These are phyloP conservation scores for Poliocrania exsul DNA, from an alignment of 2,797 vertebrate species.

Conservation along the genomic window DNA sequence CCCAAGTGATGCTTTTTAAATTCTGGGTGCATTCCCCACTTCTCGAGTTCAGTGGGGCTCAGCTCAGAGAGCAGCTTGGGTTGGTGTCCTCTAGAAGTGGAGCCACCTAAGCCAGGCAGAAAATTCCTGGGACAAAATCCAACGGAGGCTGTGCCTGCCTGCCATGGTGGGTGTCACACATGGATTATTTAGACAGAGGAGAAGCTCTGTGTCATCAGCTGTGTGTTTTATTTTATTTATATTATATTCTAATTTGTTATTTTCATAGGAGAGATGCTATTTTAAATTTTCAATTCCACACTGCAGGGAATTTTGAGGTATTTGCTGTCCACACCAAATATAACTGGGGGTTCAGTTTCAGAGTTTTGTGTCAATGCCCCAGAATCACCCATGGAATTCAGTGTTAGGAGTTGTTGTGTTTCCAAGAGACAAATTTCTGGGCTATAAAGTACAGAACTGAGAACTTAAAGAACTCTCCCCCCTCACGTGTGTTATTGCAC, in stretches of 20 bases:
- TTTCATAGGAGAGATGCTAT: background rate
- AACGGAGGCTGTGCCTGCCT: background rate
- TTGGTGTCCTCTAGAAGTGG: background rate
- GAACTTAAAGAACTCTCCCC: background rate
- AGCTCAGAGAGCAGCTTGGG: background rate
- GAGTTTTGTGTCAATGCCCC: background rate
- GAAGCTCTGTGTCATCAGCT: background rate
- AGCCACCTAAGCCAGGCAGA: background rate
- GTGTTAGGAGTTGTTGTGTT: background rate
- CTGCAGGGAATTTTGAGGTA: background rate
- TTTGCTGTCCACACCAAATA: background rate
- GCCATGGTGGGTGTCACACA: background rate
- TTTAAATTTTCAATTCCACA: background rate
- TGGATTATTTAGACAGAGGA: background rate
- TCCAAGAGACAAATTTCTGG: background rate
- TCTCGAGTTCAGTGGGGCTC: background rate
- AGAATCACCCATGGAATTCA: background rate
- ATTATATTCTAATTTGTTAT: background rate
- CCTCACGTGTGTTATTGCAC: background rate
- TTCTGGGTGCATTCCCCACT: background rate
- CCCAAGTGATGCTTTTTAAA: background rate
- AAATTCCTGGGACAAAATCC: background rate
- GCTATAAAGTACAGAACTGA: background rate
- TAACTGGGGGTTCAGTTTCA: background rate
- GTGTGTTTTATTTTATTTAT: background rate